A percentile compares a stretch with the other conserved stretches of the same genome.
These are phyloP conservation scores for Campoplex nolae DNA, from an alignment of 2,888 invertebrate genomes.

Conservation along the genomic window DNA sequence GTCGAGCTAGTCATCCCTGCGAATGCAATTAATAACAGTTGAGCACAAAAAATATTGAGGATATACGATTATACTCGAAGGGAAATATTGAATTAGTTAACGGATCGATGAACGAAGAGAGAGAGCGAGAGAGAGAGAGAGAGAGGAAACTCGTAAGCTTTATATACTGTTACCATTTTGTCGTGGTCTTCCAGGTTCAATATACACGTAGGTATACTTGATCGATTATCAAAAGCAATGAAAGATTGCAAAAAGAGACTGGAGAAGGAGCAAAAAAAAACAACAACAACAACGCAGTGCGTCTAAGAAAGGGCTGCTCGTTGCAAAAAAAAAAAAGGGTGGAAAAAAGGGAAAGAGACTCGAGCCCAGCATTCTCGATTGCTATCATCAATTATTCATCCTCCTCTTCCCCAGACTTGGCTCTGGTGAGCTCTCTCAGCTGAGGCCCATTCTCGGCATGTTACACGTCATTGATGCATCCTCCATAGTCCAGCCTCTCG, in stretches of 20 bases:
- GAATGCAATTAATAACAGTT: conserved; percentile 22
- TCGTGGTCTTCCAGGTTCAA: not conserved
- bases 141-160: not conserved
- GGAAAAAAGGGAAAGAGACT: conserved; percentile 39
- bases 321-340: conserved; percentile 41
- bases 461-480: conserved; percentile 42
- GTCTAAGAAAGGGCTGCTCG: conserved; percentile 32
- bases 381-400: conserved; percentile 64
- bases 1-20: not conserved
- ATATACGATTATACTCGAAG: conserved; percentile 1
- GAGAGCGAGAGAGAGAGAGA: not conserved
- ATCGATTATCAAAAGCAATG: conserved; percentile 65
- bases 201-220: conserved; percentile 44
- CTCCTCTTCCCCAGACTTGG: conserved; percentile 22
- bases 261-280: not conserved
- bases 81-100: conserved; percentile 19
- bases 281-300: not conserved
- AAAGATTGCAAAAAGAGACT: conserved; percentile 20
- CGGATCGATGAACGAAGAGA: conserved; percentile 4
- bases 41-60: not conserved
- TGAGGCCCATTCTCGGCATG: conserved; percentile 45
- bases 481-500: conserved; percentile 29
- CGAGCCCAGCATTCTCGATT: conserved; percentile 57
- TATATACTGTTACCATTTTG: conserved; percentile 23
- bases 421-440: conserved; percentile 6